Base-by-base conservation (phyloP, 2,797 vertebrate species). In the Mormyrops boulengeri region DNA sequence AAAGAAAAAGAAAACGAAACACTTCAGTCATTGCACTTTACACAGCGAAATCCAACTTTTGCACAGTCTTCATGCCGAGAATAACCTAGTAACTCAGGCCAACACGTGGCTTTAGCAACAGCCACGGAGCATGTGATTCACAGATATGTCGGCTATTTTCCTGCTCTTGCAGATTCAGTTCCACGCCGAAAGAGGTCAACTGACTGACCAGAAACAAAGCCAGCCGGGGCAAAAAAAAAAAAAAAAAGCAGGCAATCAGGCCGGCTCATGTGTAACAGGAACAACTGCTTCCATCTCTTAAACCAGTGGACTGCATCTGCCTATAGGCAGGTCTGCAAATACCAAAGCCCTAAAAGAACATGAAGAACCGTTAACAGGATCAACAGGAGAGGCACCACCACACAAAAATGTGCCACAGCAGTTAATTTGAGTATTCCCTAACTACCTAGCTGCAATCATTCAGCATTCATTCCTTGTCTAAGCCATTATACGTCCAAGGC, bases 51-150 rank as follows among this genome's bases (percentile, higher is more conserved):
- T 77, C 34, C 41, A 82, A n/a, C 77, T 47, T 82, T 82, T 82
- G 77, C 41, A n/a, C 41, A 47, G 41, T 9, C 41, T 82, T 47
- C 77, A 30, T 17, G n/a, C 26, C 22, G n/a, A 52, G 22, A 89
- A 89, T 82, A 84, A 89, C 80, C 73, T 49, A 73, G 73, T 44
- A 84, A 82, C 50, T 38, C 14, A 66, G 34, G 34, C 17, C 19
- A 89, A 60, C 38, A 22, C n/a, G 44, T 17, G 55, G 53, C 47
- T 66, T 85, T 12, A 49, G 89, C 55, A 60, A 89, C 82, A 41
- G 47, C 53, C 26, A 50, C 19, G 3, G 26, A 47, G 82, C 89
- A 89, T 69, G 80, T 86, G 82, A 89, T 69, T 66, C 44, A 52
- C 82, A 41, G 82, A 89, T 66, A 89, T 38, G 89, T 12, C 22